These are phyloP conservation scores for Lepetodrilus schrolli DNA, from an alignment of 2,888 invertebrate species.

Conservation along the genomic window DNA sequence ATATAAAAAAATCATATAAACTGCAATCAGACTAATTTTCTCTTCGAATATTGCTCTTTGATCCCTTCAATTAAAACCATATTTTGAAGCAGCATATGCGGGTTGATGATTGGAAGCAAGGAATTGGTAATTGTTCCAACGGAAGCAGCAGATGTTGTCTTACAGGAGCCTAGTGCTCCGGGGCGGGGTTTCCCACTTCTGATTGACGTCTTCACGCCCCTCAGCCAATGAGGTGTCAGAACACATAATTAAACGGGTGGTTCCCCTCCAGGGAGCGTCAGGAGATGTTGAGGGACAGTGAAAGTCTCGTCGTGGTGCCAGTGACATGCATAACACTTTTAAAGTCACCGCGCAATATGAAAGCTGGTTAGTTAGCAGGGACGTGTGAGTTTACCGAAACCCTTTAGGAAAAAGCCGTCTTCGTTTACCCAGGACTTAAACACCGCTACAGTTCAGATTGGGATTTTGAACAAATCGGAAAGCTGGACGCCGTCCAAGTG, in stretches of 20 bases:
- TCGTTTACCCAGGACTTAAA: neutral
- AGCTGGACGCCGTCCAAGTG: slow-evolving; percentile 24
- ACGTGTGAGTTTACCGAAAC: neutral
- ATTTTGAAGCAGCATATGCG: neutral
- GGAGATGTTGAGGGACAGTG: slow-evolving; percentile 19
- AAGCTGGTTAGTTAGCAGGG: neutral
- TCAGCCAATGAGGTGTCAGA: slow-evolving; percentile 6
- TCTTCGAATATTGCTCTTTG: neutral
- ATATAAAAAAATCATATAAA: too few relatives aligned
- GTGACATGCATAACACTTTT: slow-evolving; percentile 29
- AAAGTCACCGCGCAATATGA: slow-evolving; percentile 26
- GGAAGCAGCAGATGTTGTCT: neutral
- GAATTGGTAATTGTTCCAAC: neutral
- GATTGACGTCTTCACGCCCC: slow-evolving; percentile 23
- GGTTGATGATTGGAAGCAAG: neutral
- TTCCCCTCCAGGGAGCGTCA: neutral
- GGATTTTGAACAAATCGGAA: slow-evolving; percentile 1
- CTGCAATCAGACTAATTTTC: too few relatives aligned
- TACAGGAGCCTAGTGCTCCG: neutral
- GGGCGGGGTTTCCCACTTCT: slow-evolving; percentile 3
- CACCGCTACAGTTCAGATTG: neutral
- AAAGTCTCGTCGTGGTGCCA: slow-evolving; percentile 29
- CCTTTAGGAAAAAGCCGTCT: neutral
- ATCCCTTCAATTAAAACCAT: neutral
- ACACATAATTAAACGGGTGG: slow-evolving; percentile 22